Evolutionary conservation across 30 jellyfish, hydroid and myxozoan genomes (phyloP).

Genomic region (Rhopilema esculentum): DNA sequence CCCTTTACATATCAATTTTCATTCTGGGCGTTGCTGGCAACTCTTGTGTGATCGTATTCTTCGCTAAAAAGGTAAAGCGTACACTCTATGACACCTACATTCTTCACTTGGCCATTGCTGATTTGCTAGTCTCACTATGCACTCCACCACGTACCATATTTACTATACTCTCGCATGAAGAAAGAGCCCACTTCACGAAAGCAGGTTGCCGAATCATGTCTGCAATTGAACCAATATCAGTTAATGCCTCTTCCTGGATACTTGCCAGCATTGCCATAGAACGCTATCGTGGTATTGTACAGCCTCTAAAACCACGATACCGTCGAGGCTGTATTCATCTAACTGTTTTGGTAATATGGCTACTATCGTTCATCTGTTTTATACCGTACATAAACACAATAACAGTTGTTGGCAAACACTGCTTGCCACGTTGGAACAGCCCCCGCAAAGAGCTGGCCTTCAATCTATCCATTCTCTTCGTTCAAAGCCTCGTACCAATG

Average conservation of each 20-base stretch:
- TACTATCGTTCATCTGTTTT: constrained; percentile 24
- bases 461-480: constrained; percentile 24
- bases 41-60: constrained; percentile 32
- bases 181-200: constrained; percentile 6
- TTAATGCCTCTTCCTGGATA: constrained; percentile 79
- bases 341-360: constrained; percentile 45
- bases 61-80: constrained; percentile 27
- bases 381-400: constrained; percentile 51
- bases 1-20: constrained; percentile 34
- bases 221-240: constrained; percentile 69
- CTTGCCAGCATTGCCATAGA: constrained; percentile 75
- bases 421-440: constrained; percentile 60
- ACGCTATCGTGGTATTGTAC: constrained; percentile 75
- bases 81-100: constrained; percentile 54
- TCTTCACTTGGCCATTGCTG: constrained; percentile 62
- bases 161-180: constrained; percentile 15
- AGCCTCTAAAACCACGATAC: constrained; percentile 68
- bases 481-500: constrained; percentile 57
- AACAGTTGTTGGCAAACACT: constrained; percentile 42
- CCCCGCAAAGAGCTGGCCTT: constrained; percentile 47
- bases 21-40: constrained; percentile 57
- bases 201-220: constrained; percentile 54
- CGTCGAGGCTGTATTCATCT: constrained; percentile 32
- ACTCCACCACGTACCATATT: constrained; percentile 53
- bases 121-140: constrained; percentile 35